Evolutionary conservation across 2,113 vertebrate genomes (phyloP), one percentile per base, ranked within the genome.

Genomic region (Oceanodroma tethys): DNA sequence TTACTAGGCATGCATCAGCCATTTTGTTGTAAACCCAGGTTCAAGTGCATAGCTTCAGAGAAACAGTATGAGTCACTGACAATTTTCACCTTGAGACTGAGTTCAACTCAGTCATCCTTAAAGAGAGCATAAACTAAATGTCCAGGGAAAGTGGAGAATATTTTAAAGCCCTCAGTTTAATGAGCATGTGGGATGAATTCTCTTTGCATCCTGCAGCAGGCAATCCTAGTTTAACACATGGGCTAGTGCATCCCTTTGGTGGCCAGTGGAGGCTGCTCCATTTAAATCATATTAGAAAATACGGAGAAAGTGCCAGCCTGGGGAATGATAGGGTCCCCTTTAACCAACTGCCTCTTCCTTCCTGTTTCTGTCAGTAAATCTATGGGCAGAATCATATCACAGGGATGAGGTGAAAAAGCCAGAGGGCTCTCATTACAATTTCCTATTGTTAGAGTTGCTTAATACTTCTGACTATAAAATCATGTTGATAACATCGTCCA

Each of bases 91-190:
- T 14, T 56, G 13, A 72, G 16, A 6, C 30, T 70, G 40, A 45
- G 16, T 68, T 86, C 75, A 62, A 62, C 20, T 90, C 58, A 42
- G 36, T 80, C 53, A 53, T 66, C 59, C 71, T 81, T 55, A 53
- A 91, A 85, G 5, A 47, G 5, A 40, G 16, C 34, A 53, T 62
- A 88, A 93, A 83, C 27, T 42, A 60, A 86, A 66, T 45, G 47
- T 71, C 68, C 67, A 71, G 72, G 53, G 66, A 47, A 96, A 95
- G 29, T 68, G 48, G 17, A 84, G 67, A 55, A 34, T 82, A 81
- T 86, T 94, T 89, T 83, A 94, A 92, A 62, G 30, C 50, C 74
- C 15, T 91, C 34, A 48, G 3, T 76, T 95, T 96, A 93, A 78
- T 72, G 62, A 96, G 11, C 17, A 34, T 23, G 36, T 72, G 53